Base-by-base conservation (phyloP, 2,113 vertebrate genomes). In the Lutjanus erythropterus region DNA sequence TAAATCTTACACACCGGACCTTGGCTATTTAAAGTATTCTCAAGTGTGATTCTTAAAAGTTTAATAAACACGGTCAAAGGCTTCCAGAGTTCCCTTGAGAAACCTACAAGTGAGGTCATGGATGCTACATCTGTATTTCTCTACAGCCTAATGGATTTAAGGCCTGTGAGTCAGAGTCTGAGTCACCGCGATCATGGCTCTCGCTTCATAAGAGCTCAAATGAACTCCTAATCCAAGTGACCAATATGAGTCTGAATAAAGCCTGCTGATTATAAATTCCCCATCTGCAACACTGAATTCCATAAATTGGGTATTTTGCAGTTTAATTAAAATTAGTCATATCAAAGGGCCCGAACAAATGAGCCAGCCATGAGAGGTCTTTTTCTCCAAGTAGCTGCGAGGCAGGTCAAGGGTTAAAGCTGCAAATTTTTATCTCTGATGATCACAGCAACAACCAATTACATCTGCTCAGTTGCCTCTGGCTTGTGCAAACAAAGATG, bases 161-260 rank as follows among this genome's bases (percentile, higher is more conserved):
- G 6, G 61, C 35, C 25, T 6, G 77, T 68, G 86, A 90, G 75
- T 76, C 88, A 77, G 53, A 71, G 62, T 47, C 35, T 86, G 81
- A 88, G 52, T 87, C 81, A 85, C 58, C 14, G 6, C 1, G 60
- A 75, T 81, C 66, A 39, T 31, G 65, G 52, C 33, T 62, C 71
- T 61, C 47, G n/a, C 33, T 44, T 41, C 39, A 55, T 8, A 16
- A 41, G 11, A 56, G 25, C n/a, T 64, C 10, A 25, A 59, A 55
- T 25, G 6, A 29, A 72, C 46, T 61, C 64, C 23, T 33, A 52
- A 50, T 19, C 21, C 65, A 77, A 31, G 14, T 1, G 5, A 16
- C 27, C 25, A 12, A 29, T 29, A n/a, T 10, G 60, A 47, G 19
- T 59, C 58, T 62, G 33, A 71, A 71, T 52, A 41, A 59, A 66